Evolutionary conservation across 2,888 invertebrate species (phyloP).

Genomic region (Arge pagana): DNA sequence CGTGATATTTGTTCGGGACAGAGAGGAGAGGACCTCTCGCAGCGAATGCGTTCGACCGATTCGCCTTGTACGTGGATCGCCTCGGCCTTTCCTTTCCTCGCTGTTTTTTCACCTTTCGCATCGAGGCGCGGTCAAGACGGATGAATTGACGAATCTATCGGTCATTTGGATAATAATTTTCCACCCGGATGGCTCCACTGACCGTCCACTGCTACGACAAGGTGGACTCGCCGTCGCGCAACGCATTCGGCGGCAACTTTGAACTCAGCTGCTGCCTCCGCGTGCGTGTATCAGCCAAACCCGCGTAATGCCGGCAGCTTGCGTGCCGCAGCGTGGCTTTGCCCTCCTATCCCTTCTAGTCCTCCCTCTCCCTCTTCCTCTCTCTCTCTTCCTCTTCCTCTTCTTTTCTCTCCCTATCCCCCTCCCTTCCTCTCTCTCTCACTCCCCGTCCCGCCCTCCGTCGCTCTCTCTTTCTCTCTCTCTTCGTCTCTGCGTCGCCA

Average conservation of each 20-base stretch:
- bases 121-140: conserved; percentile 28
- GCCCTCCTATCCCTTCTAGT: conserved; percentile 42
- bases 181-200: conserved; percentile 37
- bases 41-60: too few relatives aligned
- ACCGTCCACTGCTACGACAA: conserved; percentile 10
- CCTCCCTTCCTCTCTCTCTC: conserved; percentile 23
- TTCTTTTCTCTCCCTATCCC: conserved; percentile 30
- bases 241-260: conserved; percentile 18
- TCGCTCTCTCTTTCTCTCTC: conserved; percentile 28
- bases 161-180: conserved; percentile 53
- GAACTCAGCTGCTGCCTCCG: conserved; percentile 17
- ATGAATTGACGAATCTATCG: conserved; percentile 38
- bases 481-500: too few relatives aligned
- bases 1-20: too few relatives aligned
- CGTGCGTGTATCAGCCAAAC: conserved; percentile 12
- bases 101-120: too few relatives aligned
- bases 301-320: conserved; percentile 17
- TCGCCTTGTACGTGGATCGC: too few relatives aligned
- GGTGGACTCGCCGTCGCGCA: conserved; percentile 11
- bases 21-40: too few relatives aligned
- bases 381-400: conserved; percentile 1
- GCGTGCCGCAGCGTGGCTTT: conserved; percentile 25
- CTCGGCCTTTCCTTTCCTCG: too few relatives aligned
- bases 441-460: conserved; percentile 1
- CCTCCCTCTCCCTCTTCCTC: conserved; percentile 27